Base-by-base conservation (phyloP, 2,113 vertebrate genomes). In the Gila orcuttii region DNA sequence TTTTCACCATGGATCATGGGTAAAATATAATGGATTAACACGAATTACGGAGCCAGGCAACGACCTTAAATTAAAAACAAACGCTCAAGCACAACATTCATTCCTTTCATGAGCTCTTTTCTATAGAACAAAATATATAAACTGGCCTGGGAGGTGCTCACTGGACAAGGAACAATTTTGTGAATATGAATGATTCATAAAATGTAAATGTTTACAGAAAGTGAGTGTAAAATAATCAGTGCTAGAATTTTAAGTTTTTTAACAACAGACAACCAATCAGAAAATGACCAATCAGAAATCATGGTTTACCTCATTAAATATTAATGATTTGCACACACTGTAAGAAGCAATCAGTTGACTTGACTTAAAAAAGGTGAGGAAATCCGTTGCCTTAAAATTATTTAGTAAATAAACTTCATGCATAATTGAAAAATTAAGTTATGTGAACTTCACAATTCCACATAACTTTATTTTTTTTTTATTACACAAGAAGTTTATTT, bases 61-160 rank as follows among this genome's bases (percentile, higher is more conserved):
- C 66, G 10, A 42, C 28, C 42, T 73, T 15, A 75, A 17, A 15
- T 82, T 77, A 21, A 75, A 76, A 75, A 76, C 86, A 84, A 60
- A 75, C 11, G 31, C 57, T 64, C 52, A 77, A 77, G n/a, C 71
- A 83, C 31, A 83, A 76, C 85, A 86, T 81, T 75, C 59, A 28
- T 81, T 59, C 7, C 31, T 68, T 66, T 25, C 50, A 42, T 42
- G 7, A 45, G 13, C 6, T 36, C 77, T 42, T 45, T 25, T 78
- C 28, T 36, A 74, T 68, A 83, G 68, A 71, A 60, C 13, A 42
- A 23, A 77, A 28, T 45, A 64, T 28, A 79, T 60, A n/a, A 84
- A 74, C 11, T n/a, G 57, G 25, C 47, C n/a, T 66, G n/a, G n/a
- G 17, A n/a, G 19, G 47, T 42, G 42, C 8, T 42, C 42, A 42